phyloP scores from a whole-genome alignment of 2,113 vertebrate genomes.

The Elephantulus edwardii region DNA sequence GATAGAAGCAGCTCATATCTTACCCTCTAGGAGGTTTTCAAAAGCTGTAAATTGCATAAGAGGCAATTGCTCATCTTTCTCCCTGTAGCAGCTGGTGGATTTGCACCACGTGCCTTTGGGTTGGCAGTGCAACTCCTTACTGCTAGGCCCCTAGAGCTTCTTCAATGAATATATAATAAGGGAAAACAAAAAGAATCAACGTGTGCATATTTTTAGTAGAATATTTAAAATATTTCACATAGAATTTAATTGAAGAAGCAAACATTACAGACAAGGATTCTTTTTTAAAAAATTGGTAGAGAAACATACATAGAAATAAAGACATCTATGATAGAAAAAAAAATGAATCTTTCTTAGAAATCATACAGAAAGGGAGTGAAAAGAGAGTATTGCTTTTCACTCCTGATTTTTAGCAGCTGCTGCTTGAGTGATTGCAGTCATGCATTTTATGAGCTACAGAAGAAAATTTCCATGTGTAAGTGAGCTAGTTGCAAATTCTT shows the following conservation, averaged over 20 bases:
- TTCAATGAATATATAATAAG: background rate
- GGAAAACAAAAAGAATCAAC: background rate
- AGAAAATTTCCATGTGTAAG: constrained; percentile 37
- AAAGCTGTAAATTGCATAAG: too few species aligned
- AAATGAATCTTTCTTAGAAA: background rate
- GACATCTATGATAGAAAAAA: background rate
- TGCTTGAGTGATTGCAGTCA: background rate
- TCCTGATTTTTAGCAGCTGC: constrained; percentile 15
- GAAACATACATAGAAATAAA: background rate
- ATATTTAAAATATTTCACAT: background rate
- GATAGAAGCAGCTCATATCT: too few species aligned
- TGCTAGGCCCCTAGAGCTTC: too few species aligned
- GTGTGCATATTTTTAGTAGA: background rate
- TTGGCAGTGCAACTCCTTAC: too few species aligned
- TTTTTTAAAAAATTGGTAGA: background rate
- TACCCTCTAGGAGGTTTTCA: too few species aligned
- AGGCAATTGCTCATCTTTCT: too few species aligned
- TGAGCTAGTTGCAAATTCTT: background rate
- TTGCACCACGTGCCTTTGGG: too few species aligned
- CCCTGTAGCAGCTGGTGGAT: too few species aligned
- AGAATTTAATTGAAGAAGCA: background rate
- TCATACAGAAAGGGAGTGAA: background rate
- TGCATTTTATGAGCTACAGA: background rate
- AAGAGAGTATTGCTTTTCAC: background rate
- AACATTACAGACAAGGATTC: too few species aligned